A percentile compares a stretch with the other conserved stretches of the same genome.
phyloP scores from a whole-genome alignment of 2,888 invertebrate genomes.

The Dichetophora obliterata region DNA sequence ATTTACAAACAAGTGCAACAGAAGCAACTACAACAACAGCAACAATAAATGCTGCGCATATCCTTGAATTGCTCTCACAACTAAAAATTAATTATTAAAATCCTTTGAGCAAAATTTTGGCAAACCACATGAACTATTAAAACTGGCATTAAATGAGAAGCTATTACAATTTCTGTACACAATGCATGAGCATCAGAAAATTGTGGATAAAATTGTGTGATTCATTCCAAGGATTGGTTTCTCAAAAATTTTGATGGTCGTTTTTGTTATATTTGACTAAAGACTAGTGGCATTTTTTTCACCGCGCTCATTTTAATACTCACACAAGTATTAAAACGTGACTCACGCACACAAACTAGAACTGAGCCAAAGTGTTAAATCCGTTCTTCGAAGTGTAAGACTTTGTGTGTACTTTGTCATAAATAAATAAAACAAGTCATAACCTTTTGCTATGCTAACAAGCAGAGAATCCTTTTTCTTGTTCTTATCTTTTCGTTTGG shows the following conservation, averaged over 20 bases:
- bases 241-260: no score
- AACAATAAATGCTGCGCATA: background rate
- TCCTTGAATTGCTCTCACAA: background rate
- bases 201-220: no score
- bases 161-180: background rate
- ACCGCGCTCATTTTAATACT: no score
- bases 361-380: background rate
- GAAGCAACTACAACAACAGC: no score
- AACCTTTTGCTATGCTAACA: background rate
- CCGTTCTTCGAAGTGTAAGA: background rate
- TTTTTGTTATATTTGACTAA: no score
- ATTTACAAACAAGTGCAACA: background rate
- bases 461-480: no score
- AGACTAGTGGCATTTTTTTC: no score
- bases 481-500: background rate
- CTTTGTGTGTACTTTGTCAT: background rate
- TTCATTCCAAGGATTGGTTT: no score
- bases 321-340: background rate
- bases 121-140: background rate
- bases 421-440: slow-evolving; percentile 1
- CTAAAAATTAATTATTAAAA: background rate
- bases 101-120: background rate
- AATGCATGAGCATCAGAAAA: background rate
- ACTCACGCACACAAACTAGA: background rate
- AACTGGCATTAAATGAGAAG: background rate